phyloP scores from a whole-genome alignment of 2,113 vertebrate genomes.

The Bubo bubo region DNA sequence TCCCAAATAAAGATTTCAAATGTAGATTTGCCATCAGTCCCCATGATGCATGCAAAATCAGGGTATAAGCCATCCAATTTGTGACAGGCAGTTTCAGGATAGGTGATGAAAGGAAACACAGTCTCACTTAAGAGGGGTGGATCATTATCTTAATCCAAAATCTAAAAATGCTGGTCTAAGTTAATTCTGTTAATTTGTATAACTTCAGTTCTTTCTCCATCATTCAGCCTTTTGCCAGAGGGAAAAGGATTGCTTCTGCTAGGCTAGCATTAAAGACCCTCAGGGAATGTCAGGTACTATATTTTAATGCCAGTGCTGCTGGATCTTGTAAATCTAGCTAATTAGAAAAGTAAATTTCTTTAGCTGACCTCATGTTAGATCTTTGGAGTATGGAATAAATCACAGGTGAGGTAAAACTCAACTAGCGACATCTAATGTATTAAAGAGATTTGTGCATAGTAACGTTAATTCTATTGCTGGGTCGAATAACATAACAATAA shows the following conservation, averaged over 20 bases:
- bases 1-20: not conserved
- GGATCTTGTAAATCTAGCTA: constrained; percentile 1
- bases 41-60: not conserved
- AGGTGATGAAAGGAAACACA: not conserved
- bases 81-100: not conserved
- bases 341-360: constrained; percentile 28
- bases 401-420: not conserved
- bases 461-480: not conserved
- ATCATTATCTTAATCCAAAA: not conserved
- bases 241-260: not conserved
- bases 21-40: not conserved
- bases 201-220: not conserved
- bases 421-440: not conserved
- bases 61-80: not conserved
- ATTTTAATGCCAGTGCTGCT: not conserved
- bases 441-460: not conserved
- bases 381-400: not conserved
- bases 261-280: not conserved
- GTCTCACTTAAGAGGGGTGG: not conserved
- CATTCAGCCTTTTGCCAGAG: not conserved
- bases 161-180: not conserved
- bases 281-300: not conserved
- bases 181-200: not conserved
- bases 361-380: not conserved
- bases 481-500: not conserved